These are phyloP conservation scores for Zaprionus gabonicus DNA, from an alignment of 1,140 invertebrate genomes.

Conservation along the genomic window DNA sequence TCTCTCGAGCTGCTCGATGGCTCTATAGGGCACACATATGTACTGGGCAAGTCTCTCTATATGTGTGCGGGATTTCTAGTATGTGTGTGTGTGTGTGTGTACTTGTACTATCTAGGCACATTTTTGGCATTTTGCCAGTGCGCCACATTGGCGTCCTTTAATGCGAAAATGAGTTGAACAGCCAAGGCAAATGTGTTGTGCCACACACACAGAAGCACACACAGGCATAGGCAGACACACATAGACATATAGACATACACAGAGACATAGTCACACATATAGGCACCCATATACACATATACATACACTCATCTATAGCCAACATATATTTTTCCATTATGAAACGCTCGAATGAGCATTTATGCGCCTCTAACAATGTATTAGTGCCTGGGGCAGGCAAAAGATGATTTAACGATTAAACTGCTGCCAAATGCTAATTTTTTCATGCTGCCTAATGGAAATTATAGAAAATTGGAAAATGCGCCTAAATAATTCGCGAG, in stretches of 20 bases:
- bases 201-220: constrained; percentile 7
- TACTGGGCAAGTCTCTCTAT: neutral
- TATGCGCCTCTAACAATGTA: constrained; percentile 40
- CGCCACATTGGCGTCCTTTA: constrained; percentile 80
- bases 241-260: neutral
- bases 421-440: constrained; percentile 41
- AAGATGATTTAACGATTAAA: constrained; percentile 51
- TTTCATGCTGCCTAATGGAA: neutral
- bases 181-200: constrained; percentile 66
- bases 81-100: constrained; percentile 15
- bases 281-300: neutral
- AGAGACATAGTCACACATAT: neutral
- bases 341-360: constrained; percentile 77
- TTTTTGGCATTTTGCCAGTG: constrained; percentile 79
- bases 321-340: constrained; percentile 59
- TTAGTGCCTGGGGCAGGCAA: constrained; percentile 15
- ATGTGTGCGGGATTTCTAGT: neutral
- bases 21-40: constrained; percentile 23
- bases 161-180: constrained; percentile 78
- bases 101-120: constrained; percentile 43
- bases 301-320: neutral
- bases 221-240: neutral
- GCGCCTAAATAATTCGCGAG: constrained; percentile 18
- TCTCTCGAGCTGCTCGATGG: constrained; percentile 70
- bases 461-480: constrained; percentile 1